These are phyloP conservation scores for Triplophysa dalaica DNA, from an alignment of 2,113 vertebrate species.

Conservation along the genomic window DNA sequence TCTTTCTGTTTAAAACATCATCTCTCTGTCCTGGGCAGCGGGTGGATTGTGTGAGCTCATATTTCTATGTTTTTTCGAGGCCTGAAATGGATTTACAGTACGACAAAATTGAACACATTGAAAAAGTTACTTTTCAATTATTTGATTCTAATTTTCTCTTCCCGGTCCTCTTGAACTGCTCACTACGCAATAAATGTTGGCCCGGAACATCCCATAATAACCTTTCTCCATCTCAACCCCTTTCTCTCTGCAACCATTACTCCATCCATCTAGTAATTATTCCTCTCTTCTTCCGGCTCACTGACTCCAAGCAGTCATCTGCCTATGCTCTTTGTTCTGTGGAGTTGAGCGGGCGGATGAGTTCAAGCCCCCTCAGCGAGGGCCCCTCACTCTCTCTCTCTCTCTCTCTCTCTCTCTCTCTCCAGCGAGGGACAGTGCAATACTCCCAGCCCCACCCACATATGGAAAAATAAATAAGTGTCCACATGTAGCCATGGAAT, in stretches of 20 bases:
- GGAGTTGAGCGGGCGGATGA: slow-evolving; percentile 15
- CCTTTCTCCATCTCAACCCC: not conserved
- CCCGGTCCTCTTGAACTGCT: not conserved
- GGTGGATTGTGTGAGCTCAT: slow-evolving; percentile 29
- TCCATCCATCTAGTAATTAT: slow-evolving; percentile 40
- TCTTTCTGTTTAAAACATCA: slow-evolving; percentile 44
- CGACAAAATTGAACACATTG: not conserved
- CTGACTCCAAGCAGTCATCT: slow-evolving; percentile 18
- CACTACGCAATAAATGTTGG: not conserved
- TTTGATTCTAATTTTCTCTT: not conserved
- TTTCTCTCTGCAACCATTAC: slow-evolving; percentile 28
- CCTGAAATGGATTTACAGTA: slow-evolving; percentile 23
- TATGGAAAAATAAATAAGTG: slow-evolving; percentile 74
- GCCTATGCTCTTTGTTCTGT: slow-evolving; percentile 20
- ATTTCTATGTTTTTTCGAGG: not conserved
- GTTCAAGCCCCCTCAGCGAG: slow-evolving; percentile 26
- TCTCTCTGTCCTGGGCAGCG: not conserved
- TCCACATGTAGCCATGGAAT: slow-evolving; percentile 75
- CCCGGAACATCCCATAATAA: not conserved
- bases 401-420: slow-evolving; percentile 37
- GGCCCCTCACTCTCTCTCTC: slow-evolving; percentile 39
- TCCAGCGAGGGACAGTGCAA: slow-evolving; percentile 58
- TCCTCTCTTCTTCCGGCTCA: slow-evolving; percentile 24
- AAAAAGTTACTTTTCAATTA: too few relatives aligned
- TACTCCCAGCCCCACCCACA: slow-evolving; percentile 65